Evolutionary conservation across 2,888 invertebrate genomes (phyloP).

Genomic region (Cremastobaeus sp.): DNA sequence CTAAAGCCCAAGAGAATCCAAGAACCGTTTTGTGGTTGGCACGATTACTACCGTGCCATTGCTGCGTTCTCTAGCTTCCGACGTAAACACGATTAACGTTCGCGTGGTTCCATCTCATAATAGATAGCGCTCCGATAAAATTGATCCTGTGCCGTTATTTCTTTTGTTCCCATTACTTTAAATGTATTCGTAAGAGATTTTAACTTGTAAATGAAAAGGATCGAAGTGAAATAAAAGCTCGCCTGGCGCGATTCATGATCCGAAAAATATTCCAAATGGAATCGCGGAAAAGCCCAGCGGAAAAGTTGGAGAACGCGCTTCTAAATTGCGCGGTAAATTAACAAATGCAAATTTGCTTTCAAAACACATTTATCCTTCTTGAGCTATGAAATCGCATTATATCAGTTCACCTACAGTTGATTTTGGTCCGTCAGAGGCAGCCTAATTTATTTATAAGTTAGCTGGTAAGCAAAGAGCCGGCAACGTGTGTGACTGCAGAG

Average conservation of each 20-base stretch:
- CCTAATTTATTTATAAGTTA: conserved; percentile 51
- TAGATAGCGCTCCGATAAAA: conserved; percentile 45
- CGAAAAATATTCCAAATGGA: too few relatives aligned
- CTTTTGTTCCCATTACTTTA: conserved; percentile 16
- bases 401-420: conserved; percentile 19
- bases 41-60: conserved; percentile 39
- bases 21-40: conserved; percentile 60
- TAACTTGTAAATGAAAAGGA: neutral
- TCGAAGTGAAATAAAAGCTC: too few relatives aligned
- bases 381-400: conserved; percentile 19
- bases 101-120: conserved; percentile 44
- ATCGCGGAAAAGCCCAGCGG: too few relatives aligned
- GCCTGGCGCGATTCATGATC: too few relatives aligned
- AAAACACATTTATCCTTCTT: conserved; percentile 10
- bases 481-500: conserved; percentile 12
- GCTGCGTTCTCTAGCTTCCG: conserved; percentile 31
- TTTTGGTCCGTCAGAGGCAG: conserved; percentile 23
- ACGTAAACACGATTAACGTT: conserved; percentile 58
- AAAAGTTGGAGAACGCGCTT: too few relatives aligned
- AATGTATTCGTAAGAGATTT: conserved; percentile 13
- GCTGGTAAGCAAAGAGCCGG: conserved; percentile 18
- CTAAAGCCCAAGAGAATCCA: conserved; percentile 36
- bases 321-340: too few relatives aligned
- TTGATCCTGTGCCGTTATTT: conserved; percentile 24
- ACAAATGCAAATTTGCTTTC: too few relatives aligned